phyloP scores from a whole-genome alignment of 2,888 invertebrate species.

The Laspeyria flexula region DNA sequence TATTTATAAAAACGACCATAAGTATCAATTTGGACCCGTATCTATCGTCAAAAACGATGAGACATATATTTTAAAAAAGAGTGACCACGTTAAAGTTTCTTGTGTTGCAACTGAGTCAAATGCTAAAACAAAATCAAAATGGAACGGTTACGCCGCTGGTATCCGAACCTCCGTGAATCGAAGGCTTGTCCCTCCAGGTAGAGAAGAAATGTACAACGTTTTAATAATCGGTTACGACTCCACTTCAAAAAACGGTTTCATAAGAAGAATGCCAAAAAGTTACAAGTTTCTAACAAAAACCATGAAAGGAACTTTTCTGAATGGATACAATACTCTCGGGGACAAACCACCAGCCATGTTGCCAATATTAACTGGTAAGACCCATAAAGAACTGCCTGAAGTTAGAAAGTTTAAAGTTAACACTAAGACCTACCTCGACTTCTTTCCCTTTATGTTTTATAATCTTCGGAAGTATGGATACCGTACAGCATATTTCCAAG shows the following conservation, averaged over 20 bases:
- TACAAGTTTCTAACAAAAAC: conserved; percentile 88
- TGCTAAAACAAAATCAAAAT: conserved; percentile 59
- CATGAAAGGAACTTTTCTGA: conserved; percentile 33
- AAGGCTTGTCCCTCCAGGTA: conserved; percentile 28
- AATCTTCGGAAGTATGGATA: conserved; percentile 90
- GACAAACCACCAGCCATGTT: conserved; percentile 95
- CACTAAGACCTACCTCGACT: conserved; percentile 89
- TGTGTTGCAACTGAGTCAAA: conserved; percentile 79
- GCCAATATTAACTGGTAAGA: conserved; percentile 94
- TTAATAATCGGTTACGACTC: conserved; percentile 96
- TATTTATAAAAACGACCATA: conserved; percentile 88
- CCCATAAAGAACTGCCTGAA: conserved; percentile 94
- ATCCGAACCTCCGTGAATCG: conserved; percentile 52
- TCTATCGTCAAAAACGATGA: conserved; percentile 82
- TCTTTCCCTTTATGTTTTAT: conserved; percentile 95
- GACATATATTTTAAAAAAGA: conserved; percentile 87
- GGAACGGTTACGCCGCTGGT: conserved; percentile 66
- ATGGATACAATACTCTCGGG: conserved; percentile 91
- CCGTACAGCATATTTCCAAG: conserved; percentile 94
- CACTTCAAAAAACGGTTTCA: conserved; percentile 92
- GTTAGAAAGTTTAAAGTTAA: conserved; percentile 88
- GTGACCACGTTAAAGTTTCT: conserved; percentile 90
- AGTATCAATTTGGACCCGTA: conserved; percentile 82
- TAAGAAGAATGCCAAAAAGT: conserved; percentile 91
- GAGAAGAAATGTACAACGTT: conserved; percentile 84